Percentiles rank a stretch among this genome's conserved stretches.
phyloP scores from a whole-genome alignment of 2,888 invertebrate species.

The Sminthurides aquaticus region DNA sequence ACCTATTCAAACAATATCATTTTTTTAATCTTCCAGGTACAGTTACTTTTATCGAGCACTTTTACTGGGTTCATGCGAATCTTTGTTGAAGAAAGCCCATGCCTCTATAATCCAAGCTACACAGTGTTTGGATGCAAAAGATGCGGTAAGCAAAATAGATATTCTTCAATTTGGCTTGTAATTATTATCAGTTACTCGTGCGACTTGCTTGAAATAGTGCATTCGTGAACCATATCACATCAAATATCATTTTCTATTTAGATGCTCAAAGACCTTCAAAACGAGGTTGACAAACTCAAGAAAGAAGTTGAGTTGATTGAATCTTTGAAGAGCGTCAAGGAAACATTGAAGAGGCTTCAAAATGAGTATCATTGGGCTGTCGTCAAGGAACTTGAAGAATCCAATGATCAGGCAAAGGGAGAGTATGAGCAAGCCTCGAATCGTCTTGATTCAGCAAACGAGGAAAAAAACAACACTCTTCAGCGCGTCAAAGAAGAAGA shows the following conservation, averaged over 20 bases:
- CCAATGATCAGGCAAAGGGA: not conserved
- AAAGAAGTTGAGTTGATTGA: conserved; percentile 12
- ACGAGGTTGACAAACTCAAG: conserved; percentile 11
- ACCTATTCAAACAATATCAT: too few relatives aligned
- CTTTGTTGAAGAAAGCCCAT: conserved; percentile 2
- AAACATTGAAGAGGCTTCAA: conserved; percentile 2
- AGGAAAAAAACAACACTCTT: not conserved
- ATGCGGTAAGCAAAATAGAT: not conserved
- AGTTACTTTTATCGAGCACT: conserved; percentile 12
- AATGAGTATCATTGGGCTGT: conserved; percentile 17
- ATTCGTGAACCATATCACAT: too few relatives aligned
- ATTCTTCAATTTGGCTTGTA: not conserved
- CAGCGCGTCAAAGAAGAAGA: not conserved
- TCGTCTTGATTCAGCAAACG: not conserved
- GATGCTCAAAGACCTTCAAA: conserved; percentile 7
- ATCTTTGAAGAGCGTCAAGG: conserved; percentile 3
- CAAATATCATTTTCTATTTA: not conserved
- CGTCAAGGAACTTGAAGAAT: conserved; percentile 10
- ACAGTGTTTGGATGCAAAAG: not conserved
- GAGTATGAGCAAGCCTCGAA: not conserved
- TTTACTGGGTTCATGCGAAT: conserved; percentile 7
- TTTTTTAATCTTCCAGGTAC: too few relatives aligned
- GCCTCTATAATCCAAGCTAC: not conserved
- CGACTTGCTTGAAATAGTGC: not conserved
- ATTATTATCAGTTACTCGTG: not conserved